Percentiles rank a stretch among this genome's conserved stretches.
Conservation (phyloP, 2,888 invertebrate species). For the Candidula unifasciata region DNA sequence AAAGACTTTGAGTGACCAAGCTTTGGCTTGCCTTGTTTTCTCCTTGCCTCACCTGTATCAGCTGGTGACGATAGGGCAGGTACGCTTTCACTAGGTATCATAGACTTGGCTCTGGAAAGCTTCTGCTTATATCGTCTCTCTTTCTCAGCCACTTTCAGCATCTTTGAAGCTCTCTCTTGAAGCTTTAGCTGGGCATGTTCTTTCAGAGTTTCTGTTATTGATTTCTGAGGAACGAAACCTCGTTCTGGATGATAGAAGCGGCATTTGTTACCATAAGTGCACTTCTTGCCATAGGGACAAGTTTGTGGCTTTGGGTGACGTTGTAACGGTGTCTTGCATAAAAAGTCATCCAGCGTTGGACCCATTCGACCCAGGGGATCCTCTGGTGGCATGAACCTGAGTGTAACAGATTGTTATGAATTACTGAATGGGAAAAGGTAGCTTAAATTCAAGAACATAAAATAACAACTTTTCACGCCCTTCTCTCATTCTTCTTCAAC, state of each 20-base stretch:
- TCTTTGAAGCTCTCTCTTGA: constrained; percentile 79
- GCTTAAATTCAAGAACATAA: too few species aligned
- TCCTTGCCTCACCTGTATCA: background rate
- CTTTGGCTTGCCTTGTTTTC: constrained; percentile 18
- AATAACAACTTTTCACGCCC: too few species aligned
- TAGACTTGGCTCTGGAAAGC: constrained; percentile 62
- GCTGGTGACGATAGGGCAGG: background rate
- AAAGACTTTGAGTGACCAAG: constrained; percentile 46
- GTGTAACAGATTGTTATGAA: background rate
- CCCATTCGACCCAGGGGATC: constrained; percentile 89
- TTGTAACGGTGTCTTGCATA: constrained; percentile 77
- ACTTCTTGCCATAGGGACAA: constrained; percentile 96
- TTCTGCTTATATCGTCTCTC: constrained; percentile 38
- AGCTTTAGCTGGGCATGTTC: constrained; percentile 84
- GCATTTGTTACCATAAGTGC: constrained; percentile 98
- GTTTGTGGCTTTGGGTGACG: constrained; percentile 84
- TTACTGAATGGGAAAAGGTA: too few species aligned
- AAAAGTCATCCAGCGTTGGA: constrained; percentile 84
- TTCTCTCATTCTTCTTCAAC: too few species aligned
- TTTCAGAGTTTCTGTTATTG: constrained; percentile 89
- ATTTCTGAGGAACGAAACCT: constrained; percentile 89
- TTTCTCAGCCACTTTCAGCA: constrained; percentile 75
- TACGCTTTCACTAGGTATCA: constrained; percentile 56
- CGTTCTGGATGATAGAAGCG: constrained; percentile 96
- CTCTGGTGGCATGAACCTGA: constrained; percentile 86